Conservation (phyloP, 2,113 vertebrate species). For the Bettongia penicillata region DNA sequence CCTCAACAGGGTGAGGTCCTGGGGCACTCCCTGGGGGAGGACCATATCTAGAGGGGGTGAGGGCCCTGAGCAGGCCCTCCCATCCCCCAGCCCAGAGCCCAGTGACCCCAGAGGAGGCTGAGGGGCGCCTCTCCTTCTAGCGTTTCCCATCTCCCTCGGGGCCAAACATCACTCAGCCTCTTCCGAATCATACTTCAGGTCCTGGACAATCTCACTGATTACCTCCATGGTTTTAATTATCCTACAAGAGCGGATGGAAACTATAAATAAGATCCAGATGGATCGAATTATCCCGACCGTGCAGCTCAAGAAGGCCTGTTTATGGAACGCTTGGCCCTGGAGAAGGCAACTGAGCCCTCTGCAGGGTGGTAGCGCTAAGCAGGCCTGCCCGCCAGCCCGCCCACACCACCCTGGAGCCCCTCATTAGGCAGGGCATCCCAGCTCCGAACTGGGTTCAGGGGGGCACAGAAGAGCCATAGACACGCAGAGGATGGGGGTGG, state of each 20-base stretch:
- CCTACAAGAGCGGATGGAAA: slow-evolving; percentile 89
- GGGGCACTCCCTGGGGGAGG: background rate
- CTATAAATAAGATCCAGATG: slow-evolving; percentile 91
- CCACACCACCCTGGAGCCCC: background rate
- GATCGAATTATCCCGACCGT: slow-evolving; percentile 81
- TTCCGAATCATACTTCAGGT: slow-evolving; percentile 98
- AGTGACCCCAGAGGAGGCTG: slow-evolving; percentile 51
- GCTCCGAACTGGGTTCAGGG: background rate
- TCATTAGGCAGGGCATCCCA: too few relatives aligned
- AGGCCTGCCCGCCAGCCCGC: background rate
- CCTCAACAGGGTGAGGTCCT: background rate
- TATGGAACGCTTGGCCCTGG: slow-evolving; percentile 83
- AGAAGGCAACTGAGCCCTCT: slow-evolving; percentile 49
- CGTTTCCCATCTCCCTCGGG: slow-evolving; percentile 49
- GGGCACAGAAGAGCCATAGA: background rate
- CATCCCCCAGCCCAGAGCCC: too few relatives aligned
- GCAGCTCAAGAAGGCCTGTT: slow-evolving; percentile 77
- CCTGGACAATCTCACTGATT: slow-evolving; percentile 96
- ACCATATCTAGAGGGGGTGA: background rate
- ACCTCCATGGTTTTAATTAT: slow-evolving; percentile 97
- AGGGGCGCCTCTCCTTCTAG: slow-evolving; percentile 3
- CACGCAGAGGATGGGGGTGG: background rate
- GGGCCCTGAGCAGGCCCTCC: background rate
- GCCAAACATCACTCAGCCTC: slow-evolving; percentile 88
- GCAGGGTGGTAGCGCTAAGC: background rate